phyloP scores from a whole-genome alignment of 2,888 invertebrate genomes.

The Microplitis deprimator region DNA sequence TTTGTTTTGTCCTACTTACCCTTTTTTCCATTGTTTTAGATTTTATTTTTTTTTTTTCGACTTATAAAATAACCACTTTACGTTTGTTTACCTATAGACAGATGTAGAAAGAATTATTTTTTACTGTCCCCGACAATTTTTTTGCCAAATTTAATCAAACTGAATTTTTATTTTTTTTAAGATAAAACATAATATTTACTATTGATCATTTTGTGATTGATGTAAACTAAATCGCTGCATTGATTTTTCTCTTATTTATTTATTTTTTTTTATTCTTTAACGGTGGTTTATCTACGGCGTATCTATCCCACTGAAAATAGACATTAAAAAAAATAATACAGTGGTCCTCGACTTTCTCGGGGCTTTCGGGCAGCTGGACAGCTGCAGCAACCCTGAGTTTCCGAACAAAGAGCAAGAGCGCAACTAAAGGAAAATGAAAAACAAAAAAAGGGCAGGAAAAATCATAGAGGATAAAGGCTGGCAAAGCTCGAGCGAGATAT shows the following conservation, averaged over 20 bases:
- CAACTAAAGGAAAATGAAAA: neutral
- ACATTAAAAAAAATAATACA: constrained; percentile 30
- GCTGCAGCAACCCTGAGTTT: neutral
- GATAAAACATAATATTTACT: neutral
- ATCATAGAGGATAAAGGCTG: constrained; percentile 27
- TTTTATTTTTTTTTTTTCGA: constrained; percentile 9
- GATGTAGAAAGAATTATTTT: constrained; percentile 36
- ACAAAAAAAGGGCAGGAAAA: constrained; percentile 27
- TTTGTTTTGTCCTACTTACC: constrained; percentile 10
- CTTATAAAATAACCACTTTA: constrained; percentile 8
- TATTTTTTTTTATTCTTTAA: constrained; percentile 13
- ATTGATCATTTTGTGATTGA: neutral
- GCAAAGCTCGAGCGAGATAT: constrained; percentile 37
- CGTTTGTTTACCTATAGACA: constrained; percentile 48
- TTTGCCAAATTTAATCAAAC: neutral
- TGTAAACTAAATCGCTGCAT: constrained; percentile 15
- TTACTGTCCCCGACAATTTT: constrained; percentile 19
- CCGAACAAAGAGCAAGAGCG: constrained; percentile 12
- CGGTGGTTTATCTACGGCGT: constrained; percentile 18
- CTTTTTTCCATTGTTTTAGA: constrained; percentile 18
- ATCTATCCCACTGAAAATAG: constrained; percentile 30
- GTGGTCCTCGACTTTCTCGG: constrained; percentile 23
- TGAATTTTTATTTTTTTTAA: neutral
- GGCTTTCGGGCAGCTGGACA: constrained; percentile 10
- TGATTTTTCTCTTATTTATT: constrained; percentile 24